Evolutionary conservation across 2,797 vertebrate genomes (phyloP).

Genomic region (Anguilla obscura): DNA sequence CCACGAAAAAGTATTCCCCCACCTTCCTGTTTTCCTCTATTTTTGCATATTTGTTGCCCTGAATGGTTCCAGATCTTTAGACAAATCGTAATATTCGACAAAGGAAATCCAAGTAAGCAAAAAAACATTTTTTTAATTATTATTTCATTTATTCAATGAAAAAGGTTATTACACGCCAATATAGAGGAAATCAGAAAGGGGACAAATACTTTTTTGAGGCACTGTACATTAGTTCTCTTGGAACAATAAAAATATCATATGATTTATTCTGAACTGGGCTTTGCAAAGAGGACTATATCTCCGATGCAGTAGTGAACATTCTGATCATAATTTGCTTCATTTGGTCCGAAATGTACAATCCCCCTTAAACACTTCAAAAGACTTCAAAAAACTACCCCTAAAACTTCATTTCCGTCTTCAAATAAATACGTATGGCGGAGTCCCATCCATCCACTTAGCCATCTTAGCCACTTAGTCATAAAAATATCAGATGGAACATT

Average conservation of each 20-base stretch:
- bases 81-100: too few relatives aligned
- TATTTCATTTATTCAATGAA: too few relatives aligned
- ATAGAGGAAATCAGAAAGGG: too few relatives aligned
- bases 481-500: background rate
- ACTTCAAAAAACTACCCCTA: background rate
- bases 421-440: background rate
- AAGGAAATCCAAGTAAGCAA: too few relatives aligned
- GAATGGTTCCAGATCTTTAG: too few relatives aligned
- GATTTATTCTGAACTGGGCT: background rate
- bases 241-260: background rate
- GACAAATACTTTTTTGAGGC: too few relatives aligned
- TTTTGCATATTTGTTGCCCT: too few relatives aligned
- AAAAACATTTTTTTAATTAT: too few relatives aligned
- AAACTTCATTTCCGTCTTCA: background rate
- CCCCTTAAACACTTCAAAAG: background rate
- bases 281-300: background rate
- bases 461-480: background rate
- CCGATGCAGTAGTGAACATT: background rate
- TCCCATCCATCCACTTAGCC: background rate
- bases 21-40: too few relatives aligned
- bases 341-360: background rate
- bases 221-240: background rate
- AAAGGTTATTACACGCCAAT: too few relatives aligned
- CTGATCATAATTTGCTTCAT: background rate
- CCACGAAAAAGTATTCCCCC: too few relatives aligned